Conservation (phyloP, 2,797 vertebrate genomes). For the Remorina albescens region DNA sequence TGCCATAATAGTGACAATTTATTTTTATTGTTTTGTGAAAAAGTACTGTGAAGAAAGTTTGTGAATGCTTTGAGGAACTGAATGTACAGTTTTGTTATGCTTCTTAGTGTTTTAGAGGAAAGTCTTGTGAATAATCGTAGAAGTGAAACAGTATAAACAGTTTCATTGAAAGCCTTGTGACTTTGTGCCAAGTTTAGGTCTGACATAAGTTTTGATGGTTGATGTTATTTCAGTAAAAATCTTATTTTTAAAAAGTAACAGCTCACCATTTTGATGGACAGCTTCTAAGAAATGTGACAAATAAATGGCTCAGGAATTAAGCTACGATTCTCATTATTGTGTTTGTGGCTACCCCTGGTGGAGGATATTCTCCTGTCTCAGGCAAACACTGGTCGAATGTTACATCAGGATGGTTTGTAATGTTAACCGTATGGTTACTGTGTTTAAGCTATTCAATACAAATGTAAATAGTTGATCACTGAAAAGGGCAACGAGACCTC, state of each 20-base stretch:
- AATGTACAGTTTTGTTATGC: conserved; percentile 36
- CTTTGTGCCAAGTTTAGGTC: conserved; percentile 36
- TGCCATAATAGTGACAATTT: conserved; percentile 16
- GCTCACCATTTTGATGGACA: conserved; percentile 59
- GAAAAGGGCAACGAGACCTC: background rate
- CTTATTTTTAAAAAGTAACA: conserved; percentile 29
- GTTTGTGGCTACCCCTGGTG: conserved; percentile 79
- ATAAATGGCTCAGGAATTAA: conserved; percentile 84
- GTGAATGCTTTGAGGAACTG: conserved; percentile 39
- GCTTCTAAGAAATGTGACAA: conserved; percentile 65
- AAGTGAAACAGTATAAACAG: background rate
- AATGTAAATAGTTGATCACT: background rate
- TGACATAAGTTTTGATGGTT: conserved; percentile 41
- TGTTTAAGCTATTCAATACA: background rate
- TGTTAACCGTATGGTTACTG: background rate
- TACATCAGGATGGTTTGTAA: background rate
- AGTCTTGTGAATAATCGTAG: conserved; percentile 29
- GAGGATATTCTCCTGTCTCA: conserved; percentile 55
- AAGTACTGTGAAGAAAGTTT: conserved; percentile 43
- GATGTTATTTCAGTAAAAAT: conserved; percentile 42
- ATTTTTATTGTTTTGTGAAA: conserved; percentile 55
- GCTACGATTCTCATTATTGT: conserved; percentile 64
- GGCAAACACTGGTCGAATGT: conserved; percentile 15
- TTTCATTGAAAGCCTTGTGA: conserved; percentile 32
- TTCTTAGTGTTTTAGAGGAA: conserved; percentile 45